Base-by-base conservation (phyloP, 2,113 vertebrate genomes). In the Crocuta crocuta region DNA sequence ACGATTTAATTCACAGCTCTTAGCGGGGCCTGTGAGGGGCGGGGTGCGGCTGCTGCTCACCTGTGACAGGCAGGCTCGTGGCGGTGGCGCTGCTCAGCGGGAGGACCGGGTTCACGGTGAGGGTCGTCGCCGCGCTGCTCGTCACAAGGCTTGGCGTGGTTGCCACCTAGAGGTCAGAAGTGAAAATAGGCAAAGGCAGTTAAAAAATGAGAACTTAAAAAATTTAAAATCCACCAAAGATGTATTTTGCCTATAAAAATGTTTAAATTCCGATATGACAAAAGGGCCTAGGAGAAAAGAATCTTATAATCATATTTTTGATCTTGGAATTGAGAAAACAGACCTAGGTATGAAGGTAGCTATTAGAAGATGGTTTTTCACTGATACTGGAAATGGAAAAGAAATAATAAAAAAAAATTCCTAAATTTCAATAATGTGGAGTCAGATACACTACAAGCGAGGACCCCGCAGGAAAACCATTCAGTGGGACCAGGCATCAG, bases 101-200 rank as follows among this genome's bases (percentile, higher is more conserved):
- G 99, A 99, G 99, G 98, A 99, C 99, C 96, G 99, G 99, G 98
- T 99, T 99, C 99, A 99, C 99, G 96, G 99, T 99, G 99, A 99
- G 99, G 94, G 99, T 99, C 97, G 99, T 99, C 96, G 99, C 99
- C 95, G 99, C 99, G 98, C 99, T 99, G 99, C 99, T 99, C 97
- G 99, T 99, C 98, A 99, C 99, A 99, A 99, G 99, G 99, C 99
- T 99, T 94, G 99, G 99, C n/a, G 99, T 99, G 99, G 99, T 99
- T 98, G 99, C 99, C 99, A 99, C 99, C 99, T 99, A 98, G 19
- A 99, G 98, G 98, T 97, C 81, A 97, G 86, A 98, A 95, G 70
- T 9, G 84, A 97, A 97, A 58, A 97, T n/a, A 97, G 15, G 50
- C 35, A 96, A 80, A 53, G 65, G 39, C 17, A 55, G 66, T 93